Evolutionary conservation across 2,888 invertebrate genomes (phyloP).

Genomic region (Andrena marginata): DNA sequence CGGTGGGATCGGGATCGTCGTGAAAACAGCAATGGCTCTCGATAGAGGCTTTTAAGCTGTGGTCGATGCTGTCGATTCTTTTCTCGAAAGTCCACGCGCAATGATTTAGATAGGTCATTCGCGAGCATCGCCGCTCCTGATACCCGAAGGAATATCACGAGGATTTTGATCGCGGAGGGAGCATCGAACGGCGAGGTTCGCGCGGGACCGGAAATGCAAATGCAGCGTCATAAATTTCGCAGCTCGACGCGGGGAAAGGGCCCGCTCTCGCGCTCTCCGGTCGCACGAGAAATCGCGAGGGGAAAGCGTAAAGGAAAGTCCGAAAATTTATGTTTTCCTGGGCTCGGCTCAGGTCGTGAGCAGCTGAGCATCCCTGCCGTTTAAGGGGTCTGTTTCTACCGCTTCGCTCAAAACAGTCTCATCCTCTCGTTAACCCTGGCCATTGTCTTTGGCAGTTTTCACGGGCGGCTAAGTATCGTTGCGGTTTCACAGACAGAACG

Average conservation of each 20-base stretch:
- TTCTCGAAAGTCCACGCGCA: too few relatives aligned
- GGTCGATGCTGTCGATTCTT: too few relatives aligned
- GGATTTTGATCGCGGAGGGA: not conserved
- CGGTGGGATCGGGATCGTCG: slow-evolving; percentile 40
- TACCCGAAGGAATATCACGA: not conserved
- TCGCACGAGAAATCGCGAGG: slow-evolving; percentile 29
- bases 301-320: slow-evolving; percentile 54
- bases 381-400: slow-evolving; percentile 60
- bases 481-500: slow-evolving; percentile 52
- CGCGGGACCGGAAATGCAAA: slow-evolving; percentile 51
- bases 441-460: slow-evolving; percentile 69
- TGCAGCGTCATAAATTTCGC: slow-evolving; percentile 52
- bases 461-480: slow-evolving; percentile 41
- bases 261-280: not conserved
- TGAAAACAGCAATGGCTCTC: not conserved
- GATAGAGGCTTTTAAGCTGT: not conserved
- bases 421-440: slow-evolving; percentile 64
- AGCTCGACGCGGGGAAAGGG: not conserved
- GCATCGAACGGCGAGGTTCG: slow-evolving; percentile 23
- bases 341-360: not conserved
- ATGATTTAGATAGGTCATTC: too few relatives aligned
- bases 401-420: slow-evolving; percentile 72
- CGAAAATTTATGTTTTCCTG: slow-evolving; percentile 52
- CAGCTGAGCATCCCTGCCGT: slow-evolving; percentile 43
- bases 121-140: too few relatives aligned